Evolutionary conservation across 2,113 vertebrate genomes (phyloP).

Genomic region (Perccottus glenii): DNA sequence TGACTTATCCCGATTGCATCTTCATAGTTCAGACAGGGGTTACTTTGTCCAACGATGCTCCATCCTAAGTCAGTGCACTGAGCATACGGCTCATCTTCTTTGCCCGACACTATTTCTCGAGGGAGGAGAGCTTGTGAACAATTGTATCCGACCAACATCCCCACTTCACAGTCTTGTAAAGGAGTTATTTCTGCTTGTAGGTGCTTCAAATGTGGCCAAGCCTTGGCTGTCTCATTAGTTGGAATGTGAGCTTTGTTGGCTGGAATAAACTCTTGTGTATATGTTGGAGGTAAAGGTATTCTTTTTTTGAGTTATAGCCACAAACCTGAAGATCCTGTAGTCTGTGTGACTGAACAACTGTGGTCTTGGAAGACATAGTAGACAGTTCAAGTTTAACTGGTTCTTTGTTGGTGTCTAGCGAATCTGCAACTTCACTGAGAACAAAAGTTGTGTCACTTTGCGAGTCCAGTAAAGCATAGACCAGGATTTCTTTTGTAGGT

Average conservation of each 20-base stretch:
- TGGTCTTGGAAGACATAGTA: slow-evolving; percentile 10
- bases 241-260: slow-evolving; percentile 20
- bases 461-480: no score
- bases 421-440: slow-evolving; percentile 14
- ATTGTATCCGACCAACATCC: neutral
- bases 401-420: neutral
- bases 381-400: slow-evolving; percentile 4
- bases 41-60: slow-evolving; percentile 3
- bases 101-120: slow-evolving; percentile 12
- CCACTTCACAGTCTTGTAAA: slow-evolving; percentile 7
- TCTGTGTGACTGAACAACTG: slow-evolving; percentile 3
- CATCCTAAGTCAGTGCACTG: slow-evolving; percentile 22
- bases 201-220: slow-evolving; percentile 13
- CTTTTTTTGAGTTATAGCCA: neutral
- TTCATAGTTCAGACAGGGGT: slow-evolving; percentile 2
- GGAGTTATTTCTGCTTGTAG: neutral
- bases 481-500: no score
- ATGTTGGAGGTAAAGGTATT: neutral
- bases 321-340: neutral
- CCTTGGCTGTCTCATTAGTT: neutral
- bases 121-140: slow-evolving; percentile 12
- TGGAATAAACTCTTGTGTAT: slow-evolving; percentile 14
- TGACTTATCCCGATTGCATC: slow-evolving; percentile 20
- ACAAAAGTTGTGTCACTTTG: slow-evolving; percentile 29
- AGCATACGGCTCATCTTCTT: slow-evolving; percentile 13